Evolutionary conservation across 2,797 vertebrate species (phyloP), one percentile per base, ranked within the genome.

Genomic region (Catostomus latipinnis): DNA sequence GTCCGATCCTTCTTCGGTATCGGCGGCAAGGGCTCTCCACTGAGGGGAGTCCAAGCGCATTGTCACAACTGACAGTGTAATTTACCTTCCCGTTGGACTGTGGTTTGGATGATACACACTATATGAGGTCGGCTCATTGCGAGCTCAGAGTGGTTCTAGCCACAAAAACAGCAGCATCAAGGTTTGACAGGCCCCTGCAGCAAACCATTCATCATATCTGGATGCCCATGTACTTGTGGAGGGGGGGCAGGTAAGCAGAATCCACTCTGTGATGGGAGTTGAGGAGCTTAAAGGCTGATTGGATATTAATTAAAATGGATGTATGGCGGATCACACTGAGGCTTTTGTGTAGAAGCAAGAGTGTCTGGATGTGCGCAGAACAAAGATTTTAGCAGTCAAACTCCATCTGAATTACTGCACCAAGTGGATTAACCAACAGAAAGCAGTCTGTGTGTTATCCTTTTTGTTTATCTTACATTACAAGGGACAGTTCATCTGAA

Each of bases 31-130:
- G 46, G 67, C 81, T 71, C 78, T 78, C 77, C 63, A 14, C 68
- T 63, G 67, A 71, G 48, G 77, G 77, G 61, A 80, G 74, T 69
- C 34, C 50, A 16, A 81, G 72, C 68, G 48, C 70, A 84, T 83
- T 83, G 80, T 86, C 85, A 62, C 76, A 12, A 49, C 61, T 84
- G 86, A 87, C 84, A 86, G 82, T 66, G 81, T 84, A 82, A 88
- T 88, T 87, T 86, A 82, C 80, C 75, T 81, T 86, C 80, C 76
- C 45, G 69, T 65, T 53, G 79, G 76, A 71, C 58, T 53, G 62
- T 61, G 57, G 82, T 48, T 84, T 75, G 74, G 63, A 80, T 81
- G 74, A 75, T 74, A 6, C 60, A 12, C 54, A 10, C 62, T 70
- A 53, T 52, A 53, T 71, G 52, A 56, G 71, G 65, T 56, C 71